These are phyloP conservation scores for Anabacerthia variegaticeps DNA, from an alignment of 2,797 vertebrate species.

Conservation along the genomic window DNA sequence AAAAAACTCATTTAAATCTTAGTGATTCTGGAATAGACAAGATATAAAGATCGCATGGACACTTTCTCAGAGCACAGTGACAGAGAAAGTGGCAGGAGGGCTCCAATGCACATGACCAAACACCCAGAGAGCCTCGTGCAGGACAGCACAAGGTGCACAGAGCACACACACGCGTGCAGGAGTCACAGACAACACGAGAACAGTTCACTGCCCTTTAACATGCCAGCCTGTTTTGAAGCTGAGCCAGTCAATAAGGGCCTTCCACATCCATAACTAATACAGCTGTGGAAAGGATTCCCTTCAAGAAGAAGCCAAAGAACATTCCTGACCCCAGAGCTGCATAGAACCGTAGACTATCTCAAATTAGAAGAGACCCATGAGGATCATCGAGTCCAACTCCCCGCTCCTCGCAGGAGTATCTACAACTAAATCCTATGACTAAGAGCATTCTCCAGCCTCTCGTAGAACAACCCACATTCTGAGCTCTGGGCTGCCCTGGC, in stretches of 20 bases:
- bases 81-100: background rate
- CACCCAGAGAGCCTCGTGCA: background rate
- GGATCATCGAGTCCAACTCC: background rate
- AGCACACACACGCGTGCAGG: background rate
- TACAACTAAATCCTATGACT: background rate
- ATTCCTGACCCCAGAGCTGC: background rate
- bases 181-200: background rate
- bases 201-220: background rate
- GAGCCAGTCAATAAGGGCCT: background rate
- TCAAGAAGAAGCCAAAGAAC: background rate
- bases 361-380: background rate
- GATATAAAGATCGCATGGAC: background rate
- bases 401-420: background rate
- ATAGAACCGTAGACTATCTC: background rate
- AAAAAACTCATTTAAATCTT: background rate
- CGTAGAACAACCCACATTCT: fast-evolving
- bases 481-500: background rate
- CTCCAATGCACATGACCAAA: background rate
- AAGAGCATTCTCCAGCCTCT: too few relatives aligned
- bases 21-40: background rate
- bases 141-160: background rate
- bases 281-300: background rate
- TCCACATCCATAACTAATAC: background rate
- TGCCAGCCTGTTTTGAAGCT: background rate
- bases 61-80: background rate